Evolutionary conservation across 2,797 vertebrate species (phyloP), one percentile per base, ranked within the genome.

Genomic region (Typhlichthys subterraneus): DNA sequence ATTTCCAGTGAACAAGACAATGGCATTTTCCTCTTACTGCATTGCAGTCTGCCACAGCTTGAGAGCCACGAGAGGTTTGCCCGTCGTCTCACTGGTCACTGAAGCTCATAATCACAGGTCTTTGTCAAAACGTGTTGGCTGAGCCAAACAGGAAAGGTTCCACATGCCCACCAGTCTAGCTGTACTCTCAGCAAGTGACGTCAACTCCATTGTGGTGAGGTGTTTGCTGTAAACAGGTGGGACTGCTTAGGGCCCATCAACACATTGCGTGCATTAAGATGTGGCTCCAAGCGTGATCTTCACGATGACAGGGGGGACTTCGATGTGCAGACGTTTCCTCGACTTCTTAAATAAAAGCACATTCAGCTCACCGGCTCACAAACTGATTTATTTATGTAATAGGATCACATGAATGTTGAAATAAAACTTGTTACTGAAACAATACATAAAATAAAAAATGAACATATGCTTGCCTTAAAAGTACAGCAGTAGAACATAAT

Each of bases 51-150:
- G 38, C 29, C 33, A 31, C 52, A 61, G 61, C 47, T 48, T 51
- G 53, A 70, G 70, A 0, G 17, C 52, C 55, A 49, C 0, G 9
- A 10, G 56, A 70, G 17, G 73, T 58, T 66, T 65, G 59, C 55
- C 61, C 64, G 56, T 72, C 2, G 5, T 64, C 68, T 59, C 45
- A 38, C 68, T 57, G 73, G 75, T 59, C 74, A 75, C 19, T 59
- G 69, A 81, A 82, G 73, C 68, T 73, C 70, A 48, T 88, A 90
- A 89, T 90, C 75, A 84, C 60, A 17, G 76, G 63, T 71, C 82
- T 85, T 82, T 84, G 78, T 86, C 60, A 67, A 52, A 85, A 77
- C 77, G 74, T 65, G 74, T 76, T 81, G 77, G 73, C 69, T 71
- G 80, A 87, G 82, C 72, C 73, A 66, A 57, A 68, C 67, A 73